These are phyloP conservation scores for Caenorhabditis auriculariae DNA, from an alignment of 2,888 invertebrate genomes.

Conservation along the genomic window DNA sequence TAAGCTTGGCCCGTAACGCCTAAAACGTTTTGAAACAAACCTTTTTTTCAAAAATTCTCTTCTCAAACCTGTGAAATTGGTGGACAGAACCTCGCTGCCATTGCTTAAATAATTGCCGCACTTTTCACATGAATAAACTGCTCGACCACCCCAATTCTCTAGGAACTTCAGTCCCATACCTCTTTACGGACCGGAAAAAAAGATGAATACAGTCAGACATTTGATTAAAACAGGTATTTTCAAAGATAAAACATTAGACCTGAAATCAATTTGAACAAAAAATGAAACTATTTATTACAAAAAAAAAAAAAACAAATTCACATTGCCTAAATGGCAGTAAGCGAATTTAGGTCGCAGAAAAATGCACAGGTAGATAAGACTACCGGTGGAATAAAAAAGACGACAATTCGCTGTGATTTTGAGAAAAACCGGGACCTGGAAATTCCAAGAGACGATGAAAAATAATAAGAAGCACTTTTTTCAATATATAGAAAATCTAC, in stretches of 20 bases:
- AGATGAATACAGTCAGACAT: not conserved
- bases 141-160: slow-evolving; percentile 89
- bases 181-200: not conserved
- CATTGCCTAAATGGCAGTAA: too few relatives aligned
- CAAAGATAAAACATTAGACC: too few relatives aligned
- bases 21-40: too few relatives aligned
- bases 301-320: not conserved
- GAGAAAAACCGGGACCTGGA: too few relatives aligned
- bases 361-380: too few relatives aligned
- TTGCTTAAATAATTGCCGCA: slow-evolving; percentile 96
- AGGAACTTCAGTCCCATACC: slow-evolving; percentile 87
- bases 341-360: too few relatives aligned
- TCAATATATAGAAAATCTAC: too few relatives aligned
- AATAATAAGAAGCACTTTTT: too few relatives aligned
- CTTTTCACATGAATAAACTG: slow-evolving; percentile 89
- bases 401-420: too few relatives aligned
- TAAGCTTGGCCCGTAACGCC: slow-evolving; percentile 97
- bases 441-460: too few relatives aligned
- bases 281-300: not conserved
- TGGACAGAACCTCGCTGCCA: slow-evolving; percentile 80
- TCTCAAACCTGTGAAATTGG: slow-evolving; percentile 25
- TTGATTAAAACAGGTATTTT: not conserved
- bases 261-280: not conserved
- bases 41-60: too few relatives aligned
- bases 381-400: too few relatives aligned